Evolutionary conservation across 2,113 vertebrate genomes (phyloP), one percentile per base, ranked within the genome.

Genomic region (Tautogolabrus adspersus): DNA sequence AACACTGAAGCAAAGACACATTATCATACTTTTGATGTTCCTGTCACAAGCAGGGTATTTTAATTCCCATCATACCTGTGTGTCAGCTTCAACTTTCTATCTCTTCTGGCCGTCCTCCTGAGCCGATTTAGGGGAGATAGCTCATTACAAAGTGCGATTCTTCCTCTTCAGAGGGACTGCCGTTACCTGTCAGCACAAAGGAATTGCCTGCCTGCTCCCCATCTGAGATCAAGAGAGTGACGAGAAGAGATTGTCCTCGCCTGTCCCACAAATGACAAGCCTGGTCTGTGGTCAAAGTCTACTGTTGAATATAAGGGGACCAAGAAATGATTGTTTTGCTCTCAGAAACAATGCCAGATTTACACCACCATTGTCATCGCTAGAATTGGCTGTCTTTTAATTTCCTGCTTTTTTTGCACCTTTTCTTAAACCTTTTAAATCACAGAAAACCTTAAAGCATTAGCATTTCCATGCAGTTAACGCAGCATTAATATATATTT

Each of bases 121-220:
- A 68, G 81, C 67, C 78, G 55, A 77, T 86, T 76, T 73, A 59
- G 58, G 18, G 21, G 67, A 59, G 79, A 64, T 72, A 49, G 64
- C 82, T 88, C 79, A 87, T 90, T 88, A 85, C 86, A 81, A 88
- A 87, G 82, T 83, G 64, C 56, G 75, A 88, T 85, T 88, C 80
- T 67, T 69, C 67, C 73, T 83, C 75, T 81, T 85, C 72, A 81
- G 76, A 82, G 82, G 37, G 69, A 55, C 72, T 65, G 71, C 62
- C 10, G 49, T 37, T 64, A 70, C 66, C 75, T 75, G 85, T 86
- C 86, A 86, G 78, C 79, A 80, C 69, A 73, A 75, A 82, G 78
- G 77, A 84, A 88, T 86, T 82, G 68, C 69, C 81, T 84, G 66
- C 75, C 72, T 66, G 65, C 77, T 75, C 75, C 66, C 71, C 66